These are phyloP conservation scores for Oncopodura yosiiana DNA, from an alignment of 1,140 invertebrate species.

Conservation along the genomic window DNA sequence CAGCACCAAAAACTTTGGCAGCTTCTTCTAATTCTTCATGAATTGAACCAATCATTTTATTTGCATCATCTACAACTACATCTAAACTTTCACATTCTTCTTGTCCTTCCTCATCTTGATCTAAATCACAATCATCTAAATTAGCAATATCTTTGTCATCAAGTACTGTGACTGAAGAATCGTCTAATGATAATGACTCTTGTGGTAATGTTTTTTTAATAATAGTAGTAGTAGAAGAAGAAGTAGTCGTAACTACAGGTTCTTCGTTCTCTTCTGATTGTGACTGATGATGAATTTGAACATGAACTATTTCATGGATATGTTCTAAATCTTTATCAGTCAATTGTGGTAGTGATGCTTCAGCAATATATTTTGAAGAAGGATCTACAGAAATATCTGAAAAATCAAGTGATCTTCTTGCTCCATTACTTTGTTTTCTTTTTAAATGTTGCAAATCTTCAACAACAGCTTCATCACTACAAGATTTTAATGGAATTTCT, in stretches of 20 bases:
- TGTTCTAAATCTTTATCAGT: no score
- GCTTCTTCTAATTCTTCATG: conserved; percentile 14
- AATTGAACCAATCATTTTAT: conserved; percentile 25
- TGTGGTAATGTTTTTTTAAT: not conserved
- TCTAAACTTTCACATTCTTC: conserved; percentile 1
- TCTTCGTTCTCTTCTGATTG: no score
- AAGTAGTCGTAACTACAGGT: no score
- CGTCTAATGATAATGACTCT: not conserved
- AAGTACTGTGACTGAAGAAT: not conserved
- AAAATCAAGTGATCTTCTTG: conserved; percentile 3
- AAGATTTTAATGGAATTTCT: no score
- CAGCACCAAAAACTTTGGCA: conserved; percentile 4
- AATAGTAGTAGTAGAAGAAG: no score
- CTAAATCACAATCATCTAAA: not conserved
- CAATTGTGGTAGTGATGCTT: not conserved
- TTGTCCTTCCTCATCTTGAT: not conserved
- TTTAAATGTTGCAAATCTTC: not conserved
- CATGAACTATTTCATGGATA: not conserved
- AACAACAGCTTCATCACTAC: not conserved
- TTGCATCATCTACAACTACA: conserved; percentile 11
- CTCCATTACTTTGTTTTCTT: not conserved
- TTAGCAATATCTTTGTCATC: not conserved
- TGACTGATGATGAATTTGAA: conserved; percentile 1
- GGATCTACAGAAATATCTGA: not conserved
- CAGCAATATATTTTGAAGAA: not conserved